These are phyloP conservation scores for Tuberolachnus salignus DNA, from an alignment of 2,888 invertebrate species.

Conservation along the genomic window DNA sequence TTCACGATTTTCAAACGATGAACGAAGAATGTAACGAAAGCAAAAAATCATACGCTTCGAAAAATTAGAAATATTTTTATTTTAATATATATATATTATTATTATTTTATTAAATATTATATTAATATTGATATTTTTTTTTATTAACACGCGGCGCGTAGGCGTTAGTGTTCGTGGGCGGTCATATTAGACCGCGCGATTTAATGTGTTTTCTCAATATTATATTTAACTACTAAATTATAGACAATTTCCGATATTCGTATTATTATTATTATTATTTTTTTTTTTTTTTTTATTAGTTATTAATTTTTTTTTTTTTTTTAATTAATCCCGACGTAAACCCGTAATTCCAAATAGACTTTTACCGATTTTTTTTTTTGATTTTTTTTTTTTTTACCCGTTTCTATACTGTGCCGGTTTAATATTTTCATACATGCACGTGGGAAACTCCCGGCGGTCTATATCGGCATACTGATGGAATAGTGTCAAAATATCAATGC, in stretches of 20 bases:
- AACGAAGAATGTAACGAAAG: constrained; percentile 8
- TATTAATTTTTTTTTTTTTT: constrained; percentile 11
- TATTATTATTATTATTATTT: no score
- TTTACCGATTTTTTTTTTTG: constrained; percentile 9
- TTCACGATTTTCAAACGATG: constrained; percentile 34
- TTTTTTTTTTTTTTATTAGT: no score
- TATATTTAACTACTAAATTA: no score
- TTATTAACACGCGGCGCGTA: neutral
- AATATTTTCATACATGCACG: no score
- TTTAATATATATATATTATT: no score
- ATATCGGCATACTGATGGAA: no score
- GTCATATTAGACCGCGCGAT: neutral
- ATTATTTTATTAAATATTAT: neutral
- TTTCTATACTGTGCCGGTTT: no score
- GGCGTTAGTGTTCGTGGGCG: constrained; percentile 16
- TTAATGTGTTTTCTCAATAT: constrained; percentile 13
- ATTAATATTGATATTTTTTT: constrained; percentile 22
- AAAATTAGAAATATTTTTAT: constrained; percentile 20
- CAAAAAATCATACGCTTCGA: constrained; percentile 33
- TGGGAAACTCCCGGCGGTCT: no score
- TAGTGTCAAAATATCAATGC: no score
- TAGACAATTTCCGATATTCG: no score
- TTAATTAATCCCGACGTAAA: constrained; percentile 11
- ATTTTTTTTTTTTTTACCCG: no score
- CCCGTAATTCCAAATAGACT: neutral